phyloP scores from a whole-genome alignment of 2,888 invertebrate genomes.

The Criorhina ranunculi region DNA sequence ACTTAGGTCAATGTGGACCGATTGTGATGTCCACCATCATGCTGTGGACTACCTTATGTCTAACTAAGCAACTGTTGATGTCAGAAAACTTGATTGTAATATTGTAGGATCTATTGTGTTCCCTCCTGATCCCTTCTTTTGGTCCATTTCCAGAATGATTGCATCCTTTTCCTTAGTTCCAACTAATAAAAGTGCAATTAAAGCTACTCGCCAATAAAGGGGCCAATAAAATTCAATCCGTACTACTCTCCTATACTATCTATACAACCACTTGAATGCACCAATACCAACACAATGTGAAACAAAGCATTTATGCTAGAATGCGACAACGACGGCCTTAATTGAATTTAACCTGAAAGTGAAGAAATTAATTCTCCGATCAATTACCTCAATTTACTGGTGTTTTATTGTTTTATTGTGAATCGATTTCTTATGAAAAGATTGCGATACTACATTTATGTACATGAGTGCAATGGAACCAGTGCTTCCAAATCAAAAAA shows the following conservation, averaged over 20 bases:
- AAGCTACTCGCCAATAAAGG: not conserved
- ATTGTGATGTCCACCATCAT: too few species aligned
- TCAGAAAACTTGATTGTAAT: too few species aligned
- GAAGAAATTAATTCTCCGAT: conserved; percentile 45
- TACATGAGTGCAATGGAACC: too few species aligned
- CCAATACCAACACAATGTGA: not conserved
- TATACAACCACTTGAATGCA: not conserved
- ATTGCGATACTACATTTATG: conserved; percentile 1
- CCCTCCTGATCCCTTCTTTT: too few species aligned
- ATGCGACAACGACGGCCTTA: conserved; percentile 7
- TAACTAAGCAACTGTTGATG: too few species aligned
- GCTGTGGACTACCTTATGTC: too few species aligned
- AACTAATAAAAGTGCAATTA: conserved; percentile 4
- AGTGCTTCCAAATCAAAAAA: not conserved
- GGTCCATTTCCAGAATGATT: too few species aligned
- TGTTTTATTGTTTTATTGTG: conserved; percentile 13
- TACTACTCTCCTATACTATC: not conserved
- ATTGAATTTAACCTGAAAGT: conserved; percentile 39
- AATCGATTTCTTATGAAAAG: not conserved
- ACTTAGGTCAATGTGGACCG: too few species aligned
- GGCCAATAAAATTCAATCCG: not conserved
- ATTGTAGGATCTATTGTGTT: too few species aligned
- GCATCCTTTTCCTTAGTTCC: too few species aligned
- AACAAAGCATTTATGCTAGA: conserved; percentile 14
- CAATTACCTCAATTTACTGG: conserved; percentile 48